Percentiles rank a stretch among this genome's conserved stretches.
phyloP scores from a whole-genome alignment of 2,113 vertebrate species.

The Peucedramus taeniatus region DNA sequence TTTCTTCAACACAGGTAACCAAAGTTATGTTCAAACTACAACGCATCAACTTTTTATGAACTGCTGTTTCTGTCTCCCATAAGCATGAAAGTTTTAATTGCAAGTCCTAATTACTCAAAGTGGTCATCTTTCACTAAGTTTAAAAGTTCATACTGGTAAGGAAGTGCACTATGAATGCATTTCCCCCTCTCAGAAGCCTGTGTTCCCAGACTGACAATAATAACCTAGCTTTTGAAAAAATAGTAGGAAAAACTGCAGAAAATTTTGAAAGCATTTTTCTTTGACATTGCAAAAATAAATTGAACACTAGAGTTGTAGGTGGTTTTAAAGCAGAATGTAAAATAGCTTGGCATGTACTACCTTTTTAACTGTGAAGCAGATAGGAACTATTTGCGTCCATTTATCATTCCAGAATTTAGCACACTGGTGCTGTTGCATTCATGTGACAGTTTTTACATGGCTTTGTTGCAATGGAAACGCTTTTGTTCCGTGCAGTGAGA shows the following conservation, averaged over 20 bases:
- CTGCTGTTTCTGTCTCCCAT: background rate
- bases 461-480: background rate
- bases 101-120: background rate
- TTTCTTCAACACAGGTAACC: background rate
- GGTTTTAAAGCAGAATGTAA: background rate
- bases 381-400: background rate
- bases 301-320: background rate
- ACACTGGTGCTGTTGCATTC: background rate
- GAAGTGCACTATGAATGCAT: background rate
- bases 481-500: background rate
- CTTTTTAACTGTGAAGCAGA: background rate
- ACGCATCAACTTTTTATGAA: background rate
- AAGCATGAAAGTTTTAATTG: background rate
- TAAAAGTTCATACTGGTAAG: background rate
- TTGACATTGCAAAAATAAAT: background rate
- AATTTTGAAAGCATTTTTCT: background rate
- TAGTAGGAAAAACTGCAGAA: background rate
- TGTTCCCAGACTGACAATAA: background rate
- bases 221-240: background rate
- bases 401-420: background rate
- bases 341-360: background rate
- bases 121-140: background rate
- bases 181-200: background rate
- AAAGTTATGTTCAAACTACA: background rate
- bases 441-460: background rate